Base-by-base conservation (phyloP, 2,888 invertebrate genomes). In the Thecophora atra region DNA sequence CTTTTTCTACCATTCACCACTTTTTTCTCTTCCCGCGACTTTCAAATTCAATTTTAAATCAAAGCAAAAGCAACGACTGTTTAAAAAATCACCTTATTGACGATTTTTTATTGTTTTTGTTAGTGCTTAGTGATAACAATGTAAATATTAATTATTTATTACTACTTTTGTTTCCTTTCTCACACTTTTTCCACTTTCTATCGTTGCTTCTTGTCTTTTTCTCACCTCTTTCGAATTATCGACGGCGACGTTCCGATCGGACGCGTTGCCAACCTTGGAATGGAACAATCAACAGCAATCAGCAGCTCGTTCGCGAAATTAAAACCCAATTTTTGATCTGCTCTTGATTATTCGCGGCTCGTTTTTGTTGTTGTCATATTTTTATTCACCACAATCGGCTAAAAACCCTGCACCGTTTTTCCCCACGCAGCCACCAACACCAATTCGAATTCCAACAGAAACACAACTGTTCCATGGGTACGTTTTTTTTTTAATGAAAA, bases 211-310 rank as follows among this genome's bases (percentile, higher is more conserved):
- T 70, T 28, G 15, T n/a, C 37, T 65, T 67, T 56, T 56, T 51
- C 47, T 52, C n/a, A 58, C n/a, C 66, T 72, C n/a, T 19, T 26
- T 30, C 65, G 21, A 13, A 13, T 13, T 13, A 52, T 56, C 28
- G 15, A 21, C 60, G 11, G 11, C 19, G 37, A 37, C 69, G 62
- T 24, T 71, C 71, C 72, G 54, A 24, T 69, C 71, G 65, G 47
- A 15, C 24, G 30, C 44, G 8, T 70, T 44, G 70, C 47, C 66
- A 54, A n/a, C 47, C 44, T 62, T 21, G 21, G 51, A 70, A 52
- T 70, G 78, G n/a, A 81, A 80, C 77, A 81, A 79, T 79, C 78
- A 80, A 56, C 54, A 52, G 56, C 24, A 62, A 51, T 51, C 44
- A 17, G 15, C 58, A 28, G 24, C 54, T 21, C 21, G 21, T 21